Conservation (phyloP, 2,113 vertebrate species). For the Paradisaea rubra region DNA sequence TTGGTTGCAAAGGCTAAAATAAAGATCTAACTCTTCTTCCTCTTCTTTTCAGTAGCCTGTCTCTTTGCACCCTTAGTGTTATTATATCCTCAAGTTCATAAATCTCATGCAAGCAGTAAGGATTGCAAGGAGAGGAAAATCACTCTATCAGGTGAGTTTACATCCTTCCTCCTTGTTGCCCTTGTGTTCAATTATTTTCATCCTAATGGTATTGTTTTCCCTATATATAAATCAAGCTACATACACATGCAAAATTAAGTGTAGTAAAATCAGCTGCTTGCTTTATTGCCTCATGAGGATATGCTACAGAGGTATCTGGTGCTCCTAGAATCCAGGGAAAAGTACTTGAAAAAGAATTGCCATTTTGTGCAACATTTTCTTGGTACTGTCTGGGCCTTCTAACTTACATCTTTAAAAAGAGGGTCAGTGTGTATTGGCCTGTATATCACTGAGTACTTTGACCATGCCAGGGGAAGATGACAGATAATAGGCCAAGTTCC, state of each 20-base stretch:
- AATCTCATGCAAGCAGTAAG: slow-evolving; percentile 7
- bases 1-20: background rate
- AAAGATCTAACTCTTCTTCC: background rate
- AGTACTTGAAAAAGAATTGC: background rate
- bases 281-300: background rate
- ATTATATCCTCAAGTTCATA: slow-evolving; percentile 16
- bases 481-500: background rate
- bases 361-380: background rate
- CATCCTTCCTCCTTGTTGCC: background rate
- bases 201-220: background rate
- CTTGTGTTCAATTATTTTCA: slow-evolving; percentile 43
- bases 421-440: background rate
- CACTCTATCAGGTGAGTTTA: background rate
- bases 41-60: slow-evolving; percentile 2
- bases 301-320: background rate
- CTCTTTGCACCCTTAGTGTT: slow-evolving; percentile 23
- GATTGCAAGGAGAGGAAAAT: slow-evolving; percentile 24
- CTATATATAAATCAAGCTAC: slow-evolving; percentile 18
- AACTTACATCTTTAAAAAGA: background rate
- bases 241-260: background rate
- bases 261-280: background rate
- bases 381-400: background rate
- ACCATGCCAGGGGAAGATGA: background rate
- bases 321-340: background rate
- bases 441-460: background rate